phyloP scores from a whole-genome alignment of 2,888 invertebrate species.

The Xiphydria camelus region DNA sequence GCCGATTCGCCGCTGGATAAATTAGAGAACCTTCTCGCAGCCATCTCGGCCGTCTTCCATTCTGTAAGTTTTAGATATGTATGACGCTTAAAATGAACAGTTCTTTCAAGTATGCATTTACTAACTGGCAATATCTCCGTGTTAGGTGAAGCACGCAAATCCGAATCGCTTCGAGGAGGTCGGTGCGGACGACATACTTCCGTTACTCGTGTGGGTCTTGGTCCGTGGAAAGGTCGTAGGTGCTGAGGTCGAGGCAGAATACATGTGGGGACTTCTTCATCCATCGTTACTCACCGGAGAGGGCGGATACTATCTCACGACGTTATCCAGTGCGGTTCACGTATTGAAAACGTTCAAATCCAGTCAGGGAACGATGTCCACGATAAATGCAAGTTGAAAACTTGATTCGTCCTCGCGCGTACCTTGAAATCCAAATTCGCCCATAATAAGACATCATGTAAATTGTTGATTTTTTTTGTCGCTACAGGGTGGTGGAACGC shows the following conservation, averaged over 20 bases:
- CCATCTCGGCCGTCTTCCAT: conserved; percentile 86
- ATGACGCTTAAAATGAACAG: not conserved
- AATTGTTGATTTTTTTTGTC: conserved; percentile 27
- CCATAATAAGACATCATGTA: too few species aligned
- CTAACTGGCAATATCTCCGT: too few species aligned
- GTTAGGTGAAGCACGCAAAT: conserved; percentile 70
- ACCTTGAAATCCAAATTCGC: too few species aligned
- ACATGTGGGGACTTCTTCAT: conserved; percentile 93
- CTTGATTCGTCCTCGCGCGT: too few species aligned
- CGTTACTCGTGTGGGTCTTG: conserved; percentile 88
- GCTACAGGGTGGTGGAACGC: conserved; percentile 55
- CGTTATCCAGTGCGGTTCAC: conserved; percentile 89
- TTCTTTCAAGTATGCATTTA: too few species aligned
- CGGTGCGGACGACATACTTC: conserved; percentile 88
- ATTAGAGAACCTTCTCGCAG: conserved; percentile 85
- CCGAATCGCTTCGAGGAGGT: conserved; percentile 62
- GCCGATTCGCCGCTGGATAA: conserved; percentile 93
- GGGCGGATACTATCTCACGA: conserved; percentile 93
- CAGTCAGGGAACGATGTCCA: conserved; percentile 54
- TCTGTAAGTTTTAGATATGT: conserved; percentile 62
- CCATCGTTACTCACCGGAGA: conserved; percentile 89
- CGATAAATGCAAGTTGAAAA: conserved; percentile 51
- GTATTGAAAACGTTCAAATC: conserved; percentile 72
- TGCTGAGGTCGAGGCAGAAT: conserved; percentile 93
- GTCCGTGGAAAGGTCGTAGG: conserved; percentile 88